These are phyloP conservation scores for Uloborus plumipes DNA, from an alignment of 2,888 invertebrate genomes.

Conservation along the genomic window DNA sequence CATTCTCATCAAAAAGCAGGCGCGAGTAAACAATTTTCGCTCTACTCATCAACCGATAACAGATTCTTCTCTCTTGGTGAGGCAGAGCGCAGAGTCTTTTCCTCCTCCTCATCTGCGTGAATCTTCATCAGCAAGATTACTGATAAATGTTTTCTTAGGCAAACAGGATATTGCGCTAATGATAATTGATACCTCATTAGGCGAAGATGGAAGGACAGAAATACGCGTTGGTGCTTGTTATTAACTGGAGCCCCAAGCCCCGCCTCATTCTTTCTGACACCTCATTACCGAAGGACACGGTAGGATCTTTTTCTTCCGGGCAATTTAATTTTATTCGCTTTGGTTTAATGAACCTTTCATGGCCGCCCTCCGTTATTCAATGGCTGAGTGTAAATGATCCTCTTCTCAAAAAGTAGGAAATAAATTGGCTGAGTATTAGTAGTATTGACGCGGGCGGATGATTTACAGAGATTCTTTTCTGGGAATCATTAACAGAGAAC, in stretches of 20 bases:
- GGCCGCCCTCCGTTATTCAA: conserved; percentile 1
- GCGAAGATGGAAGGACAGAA: conserved; percentile 40
- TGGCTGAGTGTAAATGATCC: too few species aligned
- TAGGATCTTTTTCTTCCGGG: conserved; percentile 23
- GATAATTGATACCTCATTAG: conserved; percentile 63
- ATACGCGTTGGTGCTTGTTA: conserved; percentile 51
- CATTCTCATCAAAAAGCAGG: too few species aligned
- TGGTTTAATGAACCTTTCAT: conserved; percentile 43
- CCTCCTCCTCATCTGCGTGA: conserved; percentile 16
- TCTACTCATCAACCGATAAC: too few species aligned
- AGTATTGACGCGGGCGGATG: too few species aligned
- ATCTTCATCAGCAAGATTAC: conserved; percentile 45
- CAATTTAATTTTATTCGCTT: conserved; percentile 46
- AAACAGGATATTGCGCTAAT: conserved; percentile 55
- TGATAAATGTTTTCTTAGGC: conserved; percentile 60
- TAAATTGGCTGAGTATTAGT: too few species aligned
- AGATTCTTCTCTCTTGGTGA: too few species aligned
- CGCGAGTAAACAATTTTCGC: too few species aligned
- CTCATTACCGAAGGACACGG: conserved; percentile 34
- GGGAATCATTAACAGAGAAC: too few species aligned
- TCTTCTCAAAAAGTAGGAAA: too few species aligned
- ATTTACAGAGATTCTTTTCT: too few species aligned
- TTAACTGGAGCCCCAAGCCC: conserved; percentile 37
- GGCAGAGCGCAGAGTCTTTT: too few species aligned
- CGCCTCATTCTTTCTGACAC: conserved; percentile 14